A percentile compares a stretch with the other conserved stretches of the same genome.
Evolutionary conservation across 2,888 invertebrate species (phyloP).

Genomic region (Pheosia tremula): DNA sequence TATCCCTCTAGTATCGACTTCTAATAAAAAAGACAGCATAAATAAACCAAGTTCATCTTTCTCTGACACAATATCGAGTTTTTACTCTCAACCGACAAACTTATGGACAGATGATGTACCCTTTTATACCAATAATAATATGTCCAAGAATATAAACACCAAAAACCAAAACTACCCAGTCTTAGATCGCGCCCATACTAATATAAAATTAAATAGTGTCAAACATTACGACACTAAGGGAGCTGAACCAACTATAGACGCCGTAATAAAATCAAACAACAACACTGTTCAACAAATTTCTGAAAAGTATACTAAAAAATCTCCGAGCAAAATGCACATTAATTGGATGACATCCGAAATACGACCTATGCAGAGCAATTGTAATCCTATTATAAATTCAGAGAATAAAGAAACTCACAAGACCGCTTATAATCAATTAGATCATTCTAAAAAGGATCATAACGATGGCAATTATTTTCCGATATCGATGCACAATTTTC

Average conservation of each 20-base stretch:
- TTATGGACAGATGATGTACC: slow-evolving; percentile 76
- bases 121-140: slow-evolving; percentile 69
- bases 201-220: slow-evolving; percentile 49
- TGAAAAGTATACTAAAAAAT: slow-evolving; percentile 76
- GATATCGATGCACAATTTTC: slow-evolving; percentile 72
- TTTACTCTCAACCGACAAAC: slow-evolving; percentile 74
- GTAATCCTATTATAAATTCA: slow-evolving; percentile 50
- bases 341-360: slow-evolving; percentile 82
- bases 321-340: slow-evolving; percentile 77
- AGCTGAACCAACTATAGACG: slow-evolving; percentile 46
- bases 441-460: slow-evolving; percentile 61
- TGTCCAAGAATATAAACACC: slow-evolving; percentile 56
- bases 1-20: slow-evolving; percentile 67
- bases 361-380: slow-evolving; percentile 69
- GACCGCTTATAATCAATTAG: slow-evolving; percentile 56
- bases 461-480: slow-evolving; percentile 73
- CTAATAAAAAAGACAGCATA: slow-evolving; percentile 65
- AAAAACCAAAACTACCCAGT: slow-evolving; percentile 69
- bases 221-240: slow-evolving; percentile 67
- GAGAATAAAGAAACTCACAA: slow-evolving; percentile 65
- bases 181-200: slow-evolving; percentile 53
- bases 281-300: slow-evolving; percentile 52
- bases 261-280: slow-evolving; percentile 54
- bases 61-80: slow-evolving; percentile 71
- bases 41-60: slow-evolving; percentile 66